phyloP scores from a whole-genome alignment of 2,888 invertebrate species.

The Spodoptera picta region DNA sequence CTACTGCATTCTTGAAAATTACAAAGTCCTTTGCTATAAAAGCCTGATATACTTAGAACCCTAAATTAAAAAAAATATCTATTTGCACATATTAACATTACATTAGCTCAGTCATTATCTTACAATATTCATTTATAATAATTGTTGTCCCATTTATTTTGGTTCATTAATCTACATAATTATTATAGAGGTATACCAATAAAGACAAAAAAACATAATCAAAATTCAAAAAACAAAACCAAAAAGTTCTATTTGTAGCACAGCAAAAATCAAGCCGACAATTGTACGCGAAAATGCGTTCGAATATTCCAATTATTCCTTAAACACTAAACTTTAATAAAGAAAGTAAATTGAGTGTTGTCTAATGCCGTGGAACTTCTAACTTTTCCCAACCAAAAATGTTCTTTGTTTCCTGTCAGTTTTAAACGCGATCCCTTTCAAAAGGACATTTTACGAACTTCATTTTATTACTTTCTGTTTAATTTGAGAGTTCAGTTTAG shows the following conservation, averaged over 20 bases:
- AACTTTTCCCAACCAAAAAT: conserved; percentile 41
- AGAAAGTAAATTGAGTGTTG: conserved; percentile 43
- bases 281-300: conserved; percentile 16
- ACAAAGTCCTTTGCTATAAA: too few relatives aligned
- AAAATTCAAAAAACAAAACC: not conserved
- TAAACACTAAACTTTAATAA: conserved; percentile 48
- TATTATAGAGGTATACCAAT: too few relatives aligned
- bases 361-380: conserved; percentile 17
- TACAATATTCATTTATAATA: too few relatives aligned
- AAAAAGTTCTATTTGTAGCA: not conserved
- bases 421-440: conserved; percentile 26
- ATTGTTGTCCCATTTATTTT: too few relatives aligned
- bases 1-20: too few relatives aligned
- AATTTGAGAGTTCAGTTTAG: conserved; percentile 21
- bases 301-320: conserved; percentile 37
- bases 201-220: too few relatives aligned
- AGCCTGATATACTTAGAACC: too few relatives aligned
- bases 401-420: conserved; percentile 43
- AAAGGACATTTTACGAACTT: conserved; percentile 29
- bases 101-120: too few relatives aligned
- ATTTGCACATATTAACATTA: too few relatives aligned
- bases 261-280: not conserved
- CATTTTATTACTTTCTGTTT: conserved; percentile 40
- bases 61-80: too few relatives aligned
- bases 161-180: too few relatives aligned